These are phyloP conservation scores for Tetramorium simillimum DNA, from an alignment of 1,140 invertebrate genomes.

Conservation along the genomic window DNA sequence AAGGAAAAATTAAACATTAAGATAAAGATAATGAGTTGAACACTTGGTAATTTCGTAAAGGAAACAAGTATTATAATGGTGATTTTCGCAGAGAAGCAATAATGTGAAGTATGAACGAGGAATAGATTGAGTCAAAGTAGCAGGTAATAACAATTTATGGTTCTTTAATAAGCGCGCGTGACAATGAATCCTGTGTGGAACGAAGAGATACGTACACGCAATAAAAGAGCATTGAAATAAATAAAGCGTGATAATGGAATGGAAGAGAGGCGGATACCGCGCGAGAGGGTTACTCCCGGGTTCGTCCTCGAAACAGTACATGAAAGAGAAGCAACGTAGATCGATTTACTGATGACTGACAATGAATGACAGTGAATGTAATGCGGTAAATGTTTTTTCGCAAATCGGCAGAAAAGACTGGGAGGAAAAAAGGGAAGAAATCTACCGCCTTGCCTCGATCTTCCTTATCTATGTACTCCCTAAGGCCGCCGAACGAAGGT, in stretches of 20 bases:
- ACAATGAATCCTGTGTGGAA: neutral
- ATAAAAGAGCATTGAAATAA: slow-evolving; percentile 3
- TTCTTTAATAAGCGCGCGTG: slow-evolving; percentile 20
- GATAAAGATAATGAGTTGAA: slow-evolving; percentile 8
- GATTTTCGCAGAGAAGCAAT: slow-evolving; percentile 21
- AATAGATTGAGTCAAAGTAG: slow-evolving; percentile 39
- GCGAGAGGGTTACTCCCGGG: neutral
- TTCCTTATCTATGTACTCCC: slow-evolving; percentile 85
- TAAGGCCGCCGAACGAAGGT: slow-evolving; percentile 83
- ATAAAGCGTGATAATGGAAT: slow-evolving; percentile 9
- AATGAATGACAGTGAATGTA: neutral
- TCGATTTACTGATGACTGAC: neutral
- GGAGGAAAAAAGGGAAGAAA: neutral
- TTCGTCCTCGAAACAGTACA: slow-evolving; percentile 24
- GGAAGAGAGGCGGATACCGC: slow-evolving; percentile 10
- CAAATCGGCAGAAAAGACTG: neutral
- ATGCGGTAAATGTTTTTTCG: neutral
- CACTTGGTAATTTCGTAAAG: slow-evolving; percentile 25
- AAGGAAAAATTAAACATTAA: slow-evolving; percentile 12
- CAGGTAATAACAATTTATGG: slow-evolving; percentile 35
- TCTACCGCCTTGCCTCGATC: slow-evolving; percentile 66
- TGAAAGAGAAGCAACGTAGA: slow-evolving; percentile 20
- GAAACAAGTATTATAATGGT: slow-evolving; percentile 10
- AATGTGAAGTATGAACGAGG: slow-evolving; percentile 25
- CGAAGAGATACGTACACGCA: slow-evolving; percentile 8